phyloP scores from a whole-genome alignment of 1,140 invertebrate genomes.

The Daktulosphaira vitifoliae region DNA sequence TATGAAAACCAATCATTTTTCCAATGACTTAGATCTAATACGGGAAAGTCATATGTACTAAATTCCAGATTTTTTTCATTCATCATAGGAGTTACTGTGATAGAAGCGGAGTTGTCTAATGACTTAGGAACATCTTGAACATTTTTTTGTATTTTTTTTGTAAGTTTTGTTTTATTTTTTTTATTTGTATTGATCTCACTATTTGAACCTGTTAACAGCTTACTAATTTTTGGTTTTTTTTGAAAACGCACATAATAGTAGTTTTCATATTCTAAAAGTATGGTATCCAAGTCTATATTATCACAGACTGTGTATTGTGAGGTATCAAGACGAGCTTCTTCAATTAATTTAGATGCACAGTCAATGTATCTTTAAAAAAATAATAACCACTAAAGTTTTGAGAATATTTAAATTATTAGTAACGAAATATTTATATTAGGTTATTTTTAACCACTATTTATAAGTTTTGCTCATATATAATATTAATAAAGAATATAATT shows the following conservation, averaged over 20 bases:
- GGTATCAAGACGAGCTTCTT: slow-evolving; percentile 60
- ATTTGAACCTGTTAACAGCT: slow-evolving; percentile 43
- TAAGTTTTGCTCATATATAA: no score
- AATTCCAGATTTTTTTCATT: no score
- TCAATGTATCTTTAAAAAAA: slow-evolving; percentile 3
- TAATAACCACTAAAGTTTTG: no score
- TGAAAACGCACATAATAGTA: slow-evolving; percentile 79
- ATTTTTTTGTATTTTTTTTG: no score
- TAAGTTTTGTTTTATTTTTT: slow-evolving; percentile 35
- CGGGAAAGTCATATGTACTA: slow-evolving; percentile 39
- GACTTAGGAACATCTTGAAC: not conserved
- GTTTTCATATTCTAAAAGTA: slow-evolving; percentile 78
- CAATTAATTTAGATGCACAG: slow-evolving; percentile 43
- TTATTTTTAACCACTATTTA: no score
- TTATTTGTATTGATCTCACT: slow-evolving; percentile 24
- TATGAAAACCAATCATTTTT: slow-evolving; percentile 48
- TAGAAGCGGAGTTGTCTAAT: not conserved
- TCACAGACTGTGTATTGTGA: slow-evolving; percentile 72
- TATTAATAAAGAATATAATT: no score
- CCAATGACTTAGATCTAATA: slow-evolving; percentile 43
- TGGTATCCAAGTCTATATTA: slow-evolving; percentile 78
- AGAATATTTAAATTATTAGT: no score
- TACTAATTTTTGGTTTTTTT: slow-evolving; percentile 71
- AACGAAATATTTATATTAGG: no score
- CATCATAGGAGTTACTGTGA: not conserved